Percentiles rank a stretch among this genome's conserved stretches.
Evolutionary conservation across 37 sponge, comb jelly and placozoan genomes (phyloP).

Genomic region (Aplysina aerophoba): DNA sequence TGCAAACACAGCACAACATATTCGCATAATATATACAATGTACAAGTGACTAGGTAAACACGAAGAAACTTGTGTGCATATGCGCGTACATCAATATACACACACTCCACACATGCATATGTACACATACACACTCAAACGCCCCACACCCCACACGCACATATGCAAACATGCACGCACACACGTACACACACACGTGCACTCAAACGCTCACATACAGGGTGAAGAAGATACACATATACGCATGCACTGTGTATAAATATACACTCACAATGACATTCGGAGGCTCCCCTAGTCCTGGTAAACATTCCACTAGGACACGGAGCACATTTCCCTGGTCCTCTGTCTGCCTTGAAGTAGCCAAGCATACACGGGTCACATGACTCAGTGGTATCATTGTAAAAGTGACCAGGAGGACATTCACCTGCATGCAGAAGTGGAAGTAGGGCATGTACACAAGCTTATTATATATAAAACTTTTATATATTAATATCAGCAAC

Average conservation of each 20-base stretch:
- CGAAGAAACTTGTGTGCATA: no score
- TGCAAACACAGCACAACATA: no score
- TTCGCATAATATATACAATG: no score
- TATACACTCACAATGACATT: conserved; percentile 26
- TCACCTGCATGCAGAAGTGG: not conserved
- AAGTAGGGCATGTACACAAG: not conserved
- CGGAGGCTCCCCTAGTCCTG: conserved; percentile 38
- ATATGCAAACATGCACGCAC: conserved; percentile 16
- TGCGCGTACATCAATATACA: no score
- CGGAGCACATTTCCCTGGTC: not conserved
- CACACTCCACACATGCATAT: not conserved
- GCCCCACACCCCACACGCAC: conserved; percentile 31
- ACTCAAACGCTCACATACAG: conserved; percentile 27
- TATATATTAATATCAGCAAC: not conserved
- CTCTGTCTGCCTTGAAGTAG: not conserved
- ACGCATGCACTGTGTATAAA: conserved; percentile 22
- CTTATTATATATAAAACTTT: not conserved
- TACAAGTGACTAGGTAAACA: no score
- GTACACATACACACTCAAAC: conserved; percentile 28
- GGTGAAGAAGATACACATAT: not conserved
- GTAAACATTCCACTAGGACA: conserved; percentile 9
- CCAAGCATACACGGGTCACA: conserved; percentile 18
- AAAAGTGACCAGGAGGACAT: conserved; percentile 1
- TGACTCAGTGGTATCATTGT: conserved; percentile 2
- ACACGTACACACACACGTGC: conserved; percentile 12